Percentiles rank a stretch among this genome's conserved stretches.
These are phyloP conservation scores for Antheraea yamamai DNA, from an alignment of 2,888 invertebrate genomes.

Conservation along the genomic window DNA sequence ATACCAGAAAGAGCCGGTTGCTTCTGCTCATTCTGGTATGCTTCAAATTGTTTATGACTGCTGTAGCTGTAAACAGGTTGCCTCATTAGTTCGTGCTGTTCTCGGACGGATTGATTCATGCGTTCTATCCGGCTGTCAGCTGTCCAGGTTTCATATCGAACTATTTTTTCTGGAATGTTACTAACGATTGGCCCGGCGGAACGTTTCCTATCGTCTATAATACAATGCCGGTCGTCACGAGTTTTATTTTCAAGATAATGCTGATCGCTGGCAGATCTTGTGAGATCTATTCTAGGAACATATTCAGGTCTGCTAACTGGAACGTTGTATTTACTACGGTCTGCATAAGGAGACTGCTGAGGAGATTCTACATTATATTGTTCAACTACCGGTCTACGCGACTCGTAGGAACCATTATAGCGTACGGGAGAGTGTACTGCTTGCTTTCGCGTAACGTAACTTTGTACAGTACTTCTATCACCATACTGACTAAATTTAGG, in stretches of 20 bases:
- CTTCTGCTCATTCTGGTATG: conserved; percentile 71
- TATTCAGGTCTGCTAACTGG: conserved; percentile 58
- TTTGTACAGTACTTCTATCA: conserved; percentile 58
- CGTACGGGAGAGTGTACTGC: conserved; percentile 52
- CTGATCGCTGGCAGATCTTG: conserved; percentile 60
- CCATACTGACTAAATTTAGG: conserved; percentile 86
- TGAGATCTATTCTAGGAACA: conserved; percentile 77
- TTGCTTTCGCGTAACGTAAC: conserved; percentile 47
- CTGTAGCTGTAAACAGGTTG: conserved; percentile 73
- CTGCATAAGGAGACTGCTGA: conserved; percentile 52
- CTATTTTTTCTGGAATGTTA: conserved; percentile 78
- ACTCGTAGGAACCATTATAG: conserved; percentile 65
- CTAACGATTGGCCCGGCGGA: conserved; percentile 64
- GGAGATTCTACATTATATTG: conserved; percentile 65
- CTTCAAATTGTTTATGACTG: conserved; percentile 71
- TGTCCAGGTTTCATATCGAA: conserved; percentile 74
- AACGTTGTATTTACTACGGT: conserved; percentile 59
- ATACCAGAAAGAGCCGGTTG: conserved; percentile 47
- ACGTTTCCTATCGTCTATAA: conserved; percentile 74
- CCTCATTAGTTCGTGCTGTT: conserved; percentile 71
- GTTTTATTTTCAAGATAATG: conserved; percentile 60
- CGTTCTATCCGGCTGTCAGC: conserved; percentile 73
- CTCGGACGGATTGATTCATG: conserved; percentile 61
- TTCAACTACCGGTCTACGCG: conserved; percentile 55
- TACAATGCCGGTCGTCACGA: conserved; percentile 68